Percentiles rank a stretch among this genome's conserved stretches.
Conservation (phyloP, 1,140 invertebrate species). For the Trachymyrmex cornetzi region DNA sequence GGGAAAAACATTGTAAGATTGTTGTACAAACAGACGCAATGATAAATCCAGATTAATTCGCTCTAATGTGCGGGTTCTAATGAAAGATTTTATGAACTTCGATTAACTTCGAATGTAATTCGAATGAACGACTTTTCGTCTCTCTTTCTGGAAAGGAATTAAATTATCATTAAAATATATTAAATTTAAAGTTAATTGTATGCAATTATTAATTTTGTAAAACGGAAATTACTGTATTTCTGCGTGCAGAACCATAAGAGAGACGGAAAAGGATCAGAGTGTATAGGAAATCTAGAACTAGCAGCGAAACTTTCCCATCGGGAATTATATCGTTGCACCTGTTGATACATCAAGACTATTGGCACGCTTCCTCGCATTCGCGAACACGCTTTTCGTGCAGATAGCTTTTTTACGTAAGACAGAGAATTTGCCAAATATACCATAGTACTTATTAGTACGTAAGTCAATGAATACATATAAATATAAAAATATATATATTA, state of each 20-base stretch:
- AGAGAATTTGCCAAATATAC: constrained; percentile 86
- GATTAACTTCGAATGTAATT: not conserved
- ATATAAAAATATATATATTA: constrained; percentile 74
- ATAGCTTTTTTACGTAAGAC: constrained; percentile 87
- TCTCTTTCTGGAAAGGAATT: not conserved
- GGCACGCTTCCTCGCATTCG: constrained; percentile 41
- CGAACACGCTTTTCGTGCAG: constrained; percentile 80
- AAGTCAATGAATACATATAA: constrained; percentile 77
- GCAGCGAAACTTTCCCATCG: not conserved
- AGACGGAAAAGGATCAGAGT: not conserved
- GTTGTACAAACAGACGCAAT: not conserved
- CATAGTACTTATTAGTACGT: constrained; percentile 86
- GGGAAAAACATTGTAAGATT: not conserved
- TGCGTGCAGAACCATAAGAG: not conserved
- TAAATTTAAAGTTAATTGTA: not conserved
- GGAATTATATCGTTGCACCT: not conserved
- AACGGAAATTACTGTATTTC: not conserved
- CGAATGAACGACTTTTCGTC: not conserved
- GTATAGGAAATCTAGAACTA: not conserved
- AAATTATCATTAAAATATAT: not conserved
- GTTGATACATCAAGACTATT: constrained; percentile 10
- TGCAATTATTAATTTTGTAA: not conserved
- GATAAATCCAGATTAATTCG: not conserved
- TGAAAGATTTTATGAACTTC: not conserved
- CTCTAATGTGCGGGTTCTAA: not conserved